phyloP scores from a whole-genome alignment of 2,113 vertebrate species.

The Tachycineta bicolor region DNA sequence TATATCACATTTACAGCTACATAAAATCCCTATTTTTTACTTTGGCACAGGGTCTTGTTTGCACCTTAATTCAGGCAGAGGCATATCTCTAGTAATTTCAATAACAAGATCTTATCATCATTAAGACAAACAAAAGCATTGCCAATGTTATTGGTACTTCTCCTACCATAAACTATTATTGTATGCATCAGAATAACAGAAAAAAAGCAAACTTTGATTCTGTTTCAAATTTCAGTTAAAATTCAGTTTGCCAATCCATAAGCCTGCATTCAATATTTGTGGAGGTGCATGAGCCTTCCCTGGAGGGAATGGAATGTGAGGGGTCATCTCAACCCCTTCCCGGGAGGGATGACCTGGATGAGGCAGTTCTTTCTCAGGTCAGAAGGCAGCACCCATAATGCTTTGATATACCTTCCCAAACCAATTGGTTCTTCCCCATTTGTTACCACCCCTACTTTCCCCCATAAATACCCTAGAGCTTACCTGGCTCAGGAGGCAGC shows the following conservation, averaged over 20 bases:
- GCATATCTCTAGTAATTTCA: neutral
- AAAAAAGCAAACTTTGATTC: neutral
- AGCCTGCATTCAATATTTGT: neutral
- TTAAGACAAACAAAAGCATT: neutral
- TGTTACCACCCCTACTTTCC: too few relatives aligned
- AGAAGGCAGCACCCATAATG: too few relatives aligned
- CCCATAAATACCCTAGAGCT: too few relatives aligned
- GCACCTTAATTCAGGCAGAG: neutral
- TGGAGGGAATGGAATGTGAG: too few relatives aligned
- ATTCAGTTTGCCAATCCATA: neutral
- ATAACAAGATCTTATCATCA: neutral
- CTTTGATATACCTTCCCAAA: too few relatives aligned
- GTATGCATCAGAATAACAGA: neutral
- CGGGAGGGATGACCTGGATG: too few relatives aligned
- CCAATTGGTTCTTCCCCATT: too few relatives aligned
- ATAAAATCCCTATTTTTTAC: neutral
- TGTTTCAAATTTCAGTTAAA: neutral
- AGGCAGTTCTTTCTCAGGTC: too few relatives aligned
- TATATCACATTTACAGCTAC: neutral
- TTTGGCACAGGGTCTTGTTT: rapidly evolving
- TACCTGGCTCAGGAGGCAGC: too few relatives aligned
- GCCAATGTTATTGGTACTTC: neutral
- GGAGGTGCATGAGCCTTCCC: too few relatives aligned
- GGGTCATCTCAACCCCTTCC: too few relatives aligned
- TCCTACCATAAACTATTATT: neutral